Evolutionary conservation across 2,113 vertebrate species (phyloP), one percentile per base, ranked within the genome.

Genomic region (Uropsilus gracilis): DNA sequence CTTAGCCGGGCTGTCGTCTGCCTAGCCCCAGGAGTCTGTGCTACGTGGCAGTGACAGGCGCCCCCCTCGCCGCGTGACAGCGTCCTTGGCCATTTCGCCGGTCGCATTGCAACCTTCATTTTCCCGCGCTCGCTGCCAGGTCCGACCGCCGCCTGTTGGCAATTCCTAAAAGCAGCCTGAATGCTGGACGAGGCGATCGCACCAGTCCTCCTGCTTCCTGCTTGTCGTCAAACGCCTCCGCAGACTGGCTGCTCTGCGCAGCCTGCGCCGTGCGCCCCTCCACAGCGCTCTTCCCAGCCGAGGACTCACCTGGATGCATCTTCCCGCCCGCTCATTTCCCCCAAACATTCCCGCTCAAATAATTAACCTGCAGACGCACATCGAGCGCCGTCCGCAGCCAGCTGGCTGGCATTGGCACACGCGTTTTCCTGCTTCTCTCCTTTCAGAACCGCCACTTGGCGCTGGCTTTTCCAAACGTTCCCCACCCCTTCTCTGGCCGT

Each of bases 21-120:
- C 84, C 72, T 96, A 95, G 93, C 94, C 96, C 77, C 95, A 98
- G 97, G 96, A 86, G 90, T 69, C 39, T 97, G 77, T 68, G 32
- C 26, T 57, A 44, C 14, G 92, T 92, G 77, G 39, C 2, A 80
- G 84, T 92, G 92, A 94, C 0, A 2, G 88, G 92, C 87, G 96
- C 66, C 88, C 69, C 69, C 64, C 76, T 84, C 68, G n/a, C 32
- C 63, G 37, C 46, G 14, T 42, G 14, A 84, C 93, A 91, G 24
- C 83, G 76, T 50, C 32, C 16, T 86, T 92, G 57, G 63, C 75
- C 71, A 73, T 80, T 91, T 86, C 42, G 8, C 48, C 86, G 57
- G 63, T 77, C 76, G 32, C 18, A 28, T 92, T 89, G 76, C 30
- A 55, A 66, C 82, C 68, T 80, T 64, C 11, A 84, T 89, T 86